Evolutionary conservation across 2,113 vertebrate genomes (phyloP).

Genomic region (Proterorhinus semilunaris): DNA sequence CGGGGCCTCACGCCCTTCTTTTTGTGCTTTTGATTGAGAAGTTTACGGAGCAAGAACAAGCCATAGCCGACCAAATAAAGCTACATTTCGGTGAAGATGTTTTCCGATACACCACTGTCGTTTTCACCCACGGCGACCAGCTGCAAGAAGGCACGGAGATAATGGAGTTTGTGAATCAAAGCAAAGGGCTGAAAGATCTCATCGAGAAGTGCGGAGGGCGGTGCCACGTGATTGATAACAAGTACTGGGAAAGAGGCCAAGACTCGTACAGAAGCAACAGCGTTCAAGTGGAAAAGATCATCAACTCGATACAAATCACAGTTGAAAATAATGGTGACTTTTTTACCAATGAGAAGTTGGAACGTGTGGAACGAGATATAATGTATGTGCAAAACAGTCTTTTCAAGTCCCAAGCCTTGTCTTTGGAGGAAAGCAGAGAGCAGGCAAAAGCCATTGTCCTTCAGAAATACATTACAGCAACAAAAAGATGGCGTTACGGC

Average conservation of each 20-base stretch:
- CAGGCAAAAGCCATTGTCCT: conserved; percentile 54
- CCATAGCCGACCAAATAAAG: neutral
- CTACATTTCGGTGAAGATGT: conserved; percentile 3
- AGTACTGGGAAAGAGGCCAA: conserved; percentile 29
- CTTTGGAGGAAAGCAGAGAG: neutral
- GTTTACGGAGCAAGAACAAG: conserved; percentile 5
- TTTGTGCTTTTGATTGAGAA: conserved; percentile 15
- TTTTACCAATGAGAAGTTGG: conserved; percentile 44
- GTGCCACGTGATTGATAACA: conserved; percentile 48
- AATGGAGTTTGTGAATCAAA: neutral
- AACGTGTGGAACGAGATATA: conserved; percentile 9
- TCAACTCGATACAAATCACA: conserved; percentile 27
- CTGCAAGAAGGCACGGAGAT: conserved; percentile 25
- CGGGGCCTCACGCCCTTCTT: conserved; percentile 28
- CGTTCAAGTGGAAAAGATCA: conserved; percentile 32
- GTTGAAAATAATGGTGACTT: neutral
- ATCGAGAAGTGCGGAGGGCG: conserved; percentile 31
- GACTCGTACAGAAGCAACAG: conserved; percentile 21
- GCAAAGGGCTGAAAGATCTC: neutral
- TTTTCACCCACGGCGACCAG: conserved; percentile 46
- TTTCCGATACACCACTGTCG: conserved; percentile 18
- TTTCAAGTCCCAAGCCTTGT: neutral
- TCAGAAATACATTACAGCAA: neutral
- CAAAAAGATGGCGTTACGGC: neutral
- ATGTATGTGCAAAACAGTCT: neutral